Base-by-base conservation (phyloP, 2,797 vertebrate genomes). In the Anguilla pacifica region DNA sequence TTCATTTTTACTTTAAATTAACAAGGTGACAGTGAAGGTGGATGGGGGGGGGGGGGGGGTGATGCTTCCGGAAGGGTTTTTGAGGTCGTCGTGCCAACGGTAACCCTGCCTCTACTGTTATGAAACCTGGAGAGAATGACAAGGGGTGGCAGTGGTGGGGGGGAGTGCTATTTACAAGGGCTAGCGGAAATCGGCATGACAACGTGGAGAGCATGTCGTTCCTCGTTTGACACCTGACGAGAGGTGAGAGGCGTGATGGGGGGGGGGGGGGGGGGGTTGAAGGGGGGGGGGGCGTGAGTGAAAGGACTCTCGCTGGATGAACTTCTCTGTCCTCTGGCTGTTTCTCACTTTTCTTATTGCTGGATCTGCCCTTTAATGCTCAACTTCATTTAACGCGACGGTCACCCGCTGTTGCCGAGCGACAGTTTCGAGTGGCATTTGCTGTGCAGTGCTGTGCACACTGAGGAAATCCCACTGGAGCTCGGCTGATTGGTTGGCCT, bases 1-100 rank as follows among this genome's bases (percentile, higher is more conserved):
- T 72, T 72, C 70, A 77, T 77, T 31, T 72, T 72, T 72, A 72
- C 28, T 72, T 72, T 72, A 31, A 77, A 77, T 77, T 39, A 77
- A 77, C 72, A 25, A 39, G 72, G 3, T 25, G 72, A 77, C 72
- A 77, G n/a, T 9, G n/a, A 28, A 5, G 35, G 25, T 0, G 28
- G 7, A 6, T 1, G 35, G 35, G 25, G 22, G 70, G 28, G 7
- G 28, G 10, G n/a, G n/a, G 6, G 70, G 0, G 70, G 31, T 28
- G 72, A 5, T 17, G 11, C 35, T 39, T 77, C 72, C 1, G 19
- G 17, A 5, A 81, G 6, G 2, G 2, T 39, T 17, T 77, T 28
- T 28, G 31, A 4, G 1, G 19, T 43, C 22, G 43, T 74, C 70
- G 5, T 81, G 77, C 77, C 19, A 79, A 72, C 28, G 35, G 74